Evolutionary conservation across 1,140 invertebrate genomes (phyloP).

Genomic region (Brachionus plicatilis): DNA sequence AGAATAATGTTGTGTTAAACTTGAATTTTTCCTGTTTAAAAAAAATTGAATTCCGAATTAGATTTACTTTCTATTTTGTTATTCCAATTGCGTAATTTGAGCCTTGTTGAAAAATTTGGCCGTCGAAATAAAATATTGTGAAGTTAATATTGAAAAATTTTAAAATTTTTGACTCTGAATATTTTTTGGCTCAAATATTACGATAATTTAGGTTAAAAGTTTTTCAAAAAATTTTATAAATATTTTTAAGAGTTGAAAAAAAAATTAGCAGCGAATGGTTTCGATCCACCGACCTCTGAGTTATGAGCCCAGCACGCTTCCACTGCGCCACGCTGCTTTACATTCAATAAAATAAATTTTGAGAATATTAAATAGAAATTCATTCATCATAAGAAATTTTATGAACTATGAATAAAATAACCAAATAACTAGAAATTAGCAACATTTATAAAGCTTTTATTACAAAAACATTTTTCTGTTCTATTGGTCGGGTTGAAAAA

Average conservation of each 20-base stretch:
- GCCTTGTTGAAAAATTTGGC: not conserved
- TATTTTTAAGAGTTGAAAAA: not conserved
- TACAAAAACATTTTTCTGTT: no score
- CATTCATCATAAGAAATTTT: no score
- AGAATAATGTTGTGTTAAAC: not conserved
- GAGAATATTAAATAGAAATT: no score
- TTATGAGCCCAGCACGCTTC: conserved; percentile 96
- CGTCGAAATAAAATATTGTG: not conserved
- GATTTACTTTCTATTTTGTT: not conserved
- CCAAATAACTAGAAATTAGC: no score
- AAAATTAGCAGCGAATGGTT: conserved; percentile 79
- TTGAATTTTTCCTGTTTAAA: not conserved
- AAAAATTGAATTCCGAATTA: not conserved
- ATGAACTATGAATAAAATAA: no score
- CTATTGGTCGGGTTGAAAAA: no score
- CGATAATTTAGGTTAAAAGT: no score
- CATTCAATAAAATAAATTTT: no score
- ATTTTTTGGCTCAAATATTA: no score
- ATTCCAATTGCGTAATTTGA: not conserved
- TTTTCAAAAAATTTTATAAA: not conserved
- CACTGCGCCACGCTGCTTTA: conserved; percentile 88
- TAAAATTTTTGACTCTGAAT: no score
- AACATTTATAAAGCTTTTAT: no score
- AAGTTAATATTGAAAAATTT: not conserved
- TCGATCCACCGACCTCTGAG: conserved; percentile 92